A percentile compares a stretch with the other conserved stretches of the same genome.
These are phyloP conservation scores for Bolinopsis microptera DNA, from an alignment of 37 sponge, comb jelly and placozoan genomes.

Conservation along the genomic window DNA sequence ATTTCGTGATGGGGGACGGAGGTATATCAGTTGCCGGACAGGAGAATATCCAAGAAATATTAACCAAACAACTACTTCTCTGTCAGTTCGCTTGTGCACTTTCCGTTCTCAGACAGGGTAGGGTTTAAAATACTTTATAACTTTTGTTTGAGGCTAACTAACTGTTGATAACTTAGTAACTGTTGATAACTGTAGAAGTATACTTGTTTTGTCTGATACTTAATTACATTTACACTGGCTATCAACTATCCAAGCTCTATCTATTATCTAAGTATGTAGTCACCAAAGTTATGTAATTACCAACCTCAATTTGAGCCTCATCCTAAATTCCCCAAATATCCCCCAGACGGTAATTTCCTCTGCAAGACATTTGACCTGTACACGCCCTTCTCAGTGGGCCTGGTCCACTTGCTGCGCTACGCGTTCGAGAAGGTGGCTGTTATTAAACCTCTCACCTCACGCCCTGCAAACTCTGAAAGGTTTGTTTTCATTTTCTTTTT, in stretches of 20 bases:
- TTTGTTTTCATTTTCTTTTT: constrained; percentile 30
- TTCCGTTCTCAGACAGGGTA: constrained; percentile 82
- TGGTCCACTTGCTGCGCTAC: constrained; percentile 88
- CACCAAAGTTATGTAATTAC: too few species aligned
- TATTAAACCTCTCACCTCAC: constrained; percentile 92
- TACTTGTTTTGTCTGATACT: not conserved
- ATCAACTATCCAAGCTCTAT: too few species aligned
- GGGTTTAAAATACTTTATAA: not conserved
- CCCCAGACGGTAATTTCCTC: constrained; percentile 87
- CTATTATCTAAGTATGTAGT: too few species aligned
- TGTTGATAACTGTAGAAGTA: not conserved
- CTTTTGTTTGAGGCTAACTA: too few species aligned
- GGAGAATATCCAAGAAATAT: constrained; percentile 92
- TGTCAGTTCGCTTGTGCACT: constrained; percentile 93
- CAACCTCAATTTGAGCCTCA: too few species aligned
- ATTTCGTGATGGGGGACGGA: constrained; percentile 99
- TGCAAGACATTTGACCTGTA: constrained; percentile 94
- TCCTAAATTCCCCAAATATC: not conserved
- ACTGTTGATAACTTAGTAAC: too few species aligned
- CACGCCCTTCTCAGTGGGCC: constrained; percentile 90
- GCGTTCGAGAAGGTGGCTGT: constrained; percentile 80
- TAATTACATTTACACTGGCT: not conserved
- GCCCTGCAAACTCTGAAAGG: constrained; percentile 98
- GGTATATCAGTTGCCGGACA: constrained; percentile 90
- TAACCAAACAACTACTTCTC: constrained; percentile 88